These are phyloP conservation scores for Temnothorax curvispinosus DNA, from an alignment of 1,140 invertebrate genomes.

Conservation along the genomic window DNA sequence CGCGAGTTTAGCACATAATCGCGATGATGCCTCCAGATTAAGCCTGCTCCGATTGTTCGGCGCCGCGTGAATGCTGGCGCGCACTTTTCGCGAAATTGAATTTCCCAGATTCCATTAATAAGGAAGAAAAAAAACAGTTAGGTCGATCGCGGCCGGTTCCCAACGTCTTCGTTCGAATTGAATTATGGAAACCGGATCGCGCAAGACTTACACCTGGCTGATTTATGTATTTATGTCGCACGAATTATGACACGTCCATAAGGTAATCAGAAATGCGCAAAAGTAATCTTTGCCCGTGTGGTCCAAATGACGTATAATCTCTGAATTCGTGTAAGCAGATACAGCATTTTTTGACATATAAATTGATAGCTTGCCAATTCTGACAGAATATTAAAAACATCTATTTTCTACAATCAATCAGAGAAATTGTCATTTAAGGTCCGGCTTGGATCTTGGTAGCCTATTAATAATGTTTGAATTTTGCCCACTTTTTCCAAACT, in stretches of 20 bases:
- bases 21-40: conserved; percentile 43
- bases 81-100: conserved; percentile 22
- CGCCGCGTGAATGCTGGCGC: background rate
- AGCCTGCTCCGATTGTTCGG: background rate
- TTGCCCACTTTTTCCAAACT: too few species aligned
- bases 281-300: background rate
- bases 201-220: background rate
- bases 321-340: background rate
- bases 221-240: background rate
- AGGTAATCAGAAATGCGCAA: background rate
- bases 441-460: too few species aligned
- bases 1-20: conserved; percentile 53
- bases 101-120: conserved; percentile 27
- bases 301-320: background rate
- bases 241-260: background rate
- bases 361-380: too few species aligned
- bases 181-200: conserved; percentile 47
- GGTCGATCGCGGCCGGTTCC: background rate
- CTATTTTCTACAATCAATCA: background rate
- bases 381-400: background rate
- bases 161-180: conserved; percentile 28
- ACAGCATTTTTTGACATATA: background rate
- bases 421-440: too few species aligned
- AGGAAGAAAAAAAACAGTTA: conserved; percentile 7
- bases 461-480: too few species aligned